These are phyloP conservation scores for Phanerotoma sp. DNA, from an alignment of 2,888 invertebrate species.

Conservation along the genomic window DNA sequence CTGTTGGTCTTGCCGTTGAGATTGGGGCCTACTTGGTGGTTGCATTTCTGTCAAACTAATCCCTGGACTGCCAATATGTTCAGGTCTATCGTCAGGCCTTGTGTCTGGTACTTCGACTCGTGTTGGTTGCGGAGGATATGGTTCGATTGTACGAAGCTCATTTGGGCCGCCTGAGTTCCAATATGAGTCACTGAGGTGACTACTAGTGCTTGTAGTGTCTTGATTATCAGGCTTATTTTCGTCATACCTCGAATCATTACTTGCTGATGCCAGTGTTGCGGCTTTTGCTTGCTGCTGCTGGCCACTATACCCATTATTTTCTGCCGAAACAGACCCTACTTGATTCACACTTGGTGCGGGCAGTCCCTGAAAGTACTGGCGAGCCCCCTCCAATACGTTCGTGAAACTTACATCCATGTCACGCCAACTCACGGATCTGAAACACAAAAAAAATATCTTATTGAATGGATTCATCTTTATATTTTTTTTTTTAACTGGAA, in stretches of 20 bases:
- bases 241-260: slow-evolving; percentile 22
- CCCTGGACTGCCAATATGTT: slow-evolving; percentile 35
- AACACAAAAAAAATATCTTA: slow-evolving; percentile 28
- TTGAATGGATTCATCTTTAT: too few species aligned
- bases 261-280: slow-evolving; percentile 6
- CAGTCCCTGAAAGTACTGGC: slow-evolving; percentile 81
- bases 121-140: slow-evolving; percentile 53
- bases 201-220: too few species aligned
- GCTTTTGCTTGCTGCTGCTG: slow-evolving; percentile 17
- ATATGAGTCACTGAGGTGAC: slow-evolving; percentile 35
- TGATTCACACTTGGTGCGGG: slow-evolving; percentile 62
- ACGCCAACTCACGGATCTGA: slow-evolving; percentile 55
- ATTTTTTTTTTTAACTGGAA: too few species aligned
- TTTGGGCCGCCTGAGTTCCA: slow-evolving; percentile 43
- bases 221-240: slow-evolving; percentile 21
- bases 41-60: slow-evolving; percentile 50
- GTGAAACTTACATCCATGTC: slow-evolving; percentile 77
- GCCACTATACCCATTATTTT: slow-evolving; percentile 31
- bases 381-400: slow-evolving; percentile 81
- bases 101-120: slow-evolving; percentile 53
- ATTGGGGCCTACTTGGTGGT: slow-evolving; percentile 40
- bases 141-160: slow-evolving; percentile 43
- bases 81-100: slow-evolving; percentile 46
- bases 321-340: slow-evolving; percentile 49
- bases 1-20: slow-evolving; percentile 20